Conservation (phyloP, 1,140 invertebrate genomes). For the Drosophila murphyi region DNA sequence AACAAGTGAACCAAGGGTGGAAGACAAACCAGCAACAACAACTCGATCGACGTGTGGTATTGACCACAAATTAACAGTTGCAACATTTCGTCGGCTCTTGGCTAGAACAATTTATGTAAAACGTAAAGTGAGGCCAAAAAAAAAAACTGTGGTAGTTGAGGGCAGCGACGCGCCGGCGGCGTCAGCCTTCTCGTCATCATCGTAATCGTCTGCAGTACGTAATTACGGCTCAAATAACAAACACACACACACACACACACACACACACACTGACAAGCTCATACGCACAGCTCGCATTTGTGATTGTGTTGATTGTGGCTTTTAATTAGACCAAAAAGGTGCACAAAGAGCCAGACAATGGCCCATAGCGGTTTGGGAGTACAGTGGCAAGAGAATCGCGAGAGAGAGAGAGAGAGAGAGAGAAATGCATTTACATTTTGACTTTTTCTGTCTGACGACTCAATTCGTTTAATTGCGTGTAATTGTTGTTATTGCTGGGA, state of each 20-base stretch:
- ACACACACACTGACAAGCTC: conserved; percentile 22
- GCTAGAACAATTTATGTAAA: conserved; percentile 50
- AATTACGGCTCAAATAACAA: conserved; percentile 77
- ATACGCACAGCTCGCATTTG: conserved; percentile 59
- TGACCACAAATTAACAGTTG: conserved; percentile 82
- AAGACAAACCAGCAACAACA: conserved; percentile 23
- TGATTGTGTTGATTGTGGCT: conserved; percentile 73
- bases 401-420: conserved; percentile 7
- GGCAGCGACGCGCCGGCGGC: conserved; percentile 2
- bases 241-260: conserved; percentile 34
- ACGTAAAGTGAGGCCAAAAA: conserved; percentile 47
- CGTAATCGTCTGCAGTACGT: conserved; percentile 64
- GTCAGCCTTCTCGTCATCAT: not conserved
- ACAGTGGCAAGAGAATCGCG: not conserved
- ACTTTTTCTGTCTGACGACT: conserved; percentile 61
- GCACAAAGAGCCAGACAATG: conserved; percentile 59
- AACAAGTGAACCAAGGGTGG: conserved; percentile 18
- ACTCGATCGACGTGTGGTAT: conserved; percentile 58
- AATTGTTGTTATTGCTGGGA: conserved; percentile 66
- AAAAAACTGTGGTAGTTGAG: conserved; percentile 38
- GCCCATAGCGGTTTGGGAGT: conserved; percentile 48
- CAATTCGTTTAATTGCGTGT: conserved; percentile 76
- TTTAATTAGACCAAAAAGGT: conserved; percentile 83
- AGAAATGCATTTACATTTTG: conserved; percentile 70
- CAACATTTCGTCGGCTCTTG: conserved; percentile 52